A percentile compares a stretch with the other conserved stretches of the same genome.
These are phyloP conservation scores for Phenganax subtilis DNA, from an alignment of 92 coral and sea anemone genomes.

Conservation along the genomic window DNA sequence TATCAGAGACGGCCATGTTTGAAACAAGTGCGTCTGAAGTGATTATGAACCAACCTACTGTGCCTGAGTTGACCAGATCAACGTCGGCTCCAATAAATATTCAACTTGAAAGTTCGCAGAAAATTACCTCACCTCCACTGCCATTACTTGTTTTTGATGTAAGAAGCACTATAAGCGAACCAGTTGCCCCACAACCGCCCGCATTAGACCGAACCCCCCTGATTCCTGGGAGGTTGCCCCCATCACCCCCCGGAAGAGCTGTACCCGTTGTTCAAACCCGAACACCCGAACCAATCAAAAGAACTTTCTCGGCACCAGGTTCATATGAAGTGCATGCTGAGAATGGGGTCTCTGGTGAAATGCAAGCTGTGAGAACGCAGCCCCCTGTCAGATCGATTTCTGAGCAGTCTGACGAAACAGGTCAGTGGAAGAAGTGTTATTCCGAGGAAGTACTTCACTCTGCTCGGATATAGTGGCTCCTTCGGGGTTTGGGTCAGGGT, in stretches of 20 bases:
- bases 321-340: neutral
- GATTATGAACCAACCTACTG: too few relatives aligned
- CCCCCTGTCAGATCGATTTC: slow-evolving; percentile 1
- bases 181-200: slow-evolving; percentile 29
- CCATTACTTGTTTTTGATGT: neutral
- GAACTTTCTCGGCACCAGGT: neutral
- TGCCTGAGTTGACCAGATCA: neutral
- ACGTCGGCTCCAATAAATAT: slow-evolving; percentile 50
- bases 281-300: neutral
- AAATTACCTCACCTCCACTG: neutral
- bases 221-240: slow-evolving; percentile 14
- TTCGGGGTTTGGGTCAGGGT: neutral
- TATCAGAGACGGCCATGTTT: too few relatives aligned
- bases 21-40: too few relatives aligned
- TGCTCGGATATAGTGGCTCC: neutral
- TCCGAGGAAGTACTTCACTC: neutral
- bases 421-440: neutral
- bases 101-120: slow-evolving; percentile 25
- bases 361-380: slow-evolving; percentile 30
- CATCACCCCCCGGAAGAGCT: slow-evolving; percentile 39
- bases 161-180: neutral
- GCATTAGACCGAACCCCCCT: slow-evolving; percentile 29
- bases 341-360: neutral
- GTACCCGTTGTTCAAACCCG: slow-evolving; percentile 24
- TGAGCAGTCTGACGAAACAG: slow-evolving; percentile 15